Base-by-base conservation (phyloP, 2,797 vertebrate species). In the Brotogeris chrysoptera region DNA sequence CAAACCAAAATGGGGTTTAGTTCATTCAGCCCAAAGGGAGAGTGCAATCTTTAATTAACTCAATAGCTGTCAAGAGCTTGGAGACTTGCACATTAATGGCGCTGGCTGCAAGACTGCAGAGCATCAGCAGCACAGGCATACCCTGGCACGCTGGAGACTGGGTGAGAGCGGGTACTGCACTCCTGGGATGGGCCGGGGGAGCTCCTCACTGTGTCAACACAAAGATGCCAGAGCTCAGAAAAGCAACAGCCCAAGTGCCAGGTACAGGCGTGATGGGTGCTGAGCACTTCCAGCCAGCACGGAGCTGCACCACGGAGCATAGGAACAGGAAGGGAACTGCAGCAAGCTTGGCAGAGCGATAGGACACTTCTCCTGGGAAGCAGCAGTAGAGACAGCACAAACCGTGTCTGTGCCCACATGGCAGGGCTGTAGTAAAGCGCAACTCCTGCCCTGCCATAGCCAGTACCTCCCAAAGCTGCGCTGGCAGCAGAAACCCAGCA, bases 181-280 rank as follows among this genome's bases (percentile, higher is more conserved):
- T 52, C 34, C 57, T 27, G 23, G 30, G 64, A 34, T 25, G 32
- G 41, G 63, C 57, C 49, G 18, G 30, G 44, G 39, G 23, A 80
- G 44, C 34, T 53, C 34, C 52, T 71, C 19, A 41, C 19, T 43
- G 30, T 1, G 0, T 14, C 46, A 2, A 3, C 27, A 11, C 30
- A 25, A 63, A 72, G 64, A 46, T 25, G 23, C 13, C 55, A 57
- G 39, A 44, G 43, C 43, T 39, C 74, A 69, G 68, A 50, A 43
- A 78, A 55, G 11, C 4, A 0, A 5, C 39, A 44, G n/a, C 36
- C n/a, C 0, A 2, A n/a, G 36, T 78, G 71, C 9, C 16, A 2
- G 0, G 63, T 28, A 55, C 32, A 6, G 9, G 13, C 1, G 1
- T 4, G 18, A 21, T 1, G 9, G 32, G 15, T n/a, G 41, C 61